Evolutionary conservation across 2,888 invertebrate species (phyloP), one percentile per base, ranked within the genome.

Genomic region (Euzophera pinguis): DNA sequence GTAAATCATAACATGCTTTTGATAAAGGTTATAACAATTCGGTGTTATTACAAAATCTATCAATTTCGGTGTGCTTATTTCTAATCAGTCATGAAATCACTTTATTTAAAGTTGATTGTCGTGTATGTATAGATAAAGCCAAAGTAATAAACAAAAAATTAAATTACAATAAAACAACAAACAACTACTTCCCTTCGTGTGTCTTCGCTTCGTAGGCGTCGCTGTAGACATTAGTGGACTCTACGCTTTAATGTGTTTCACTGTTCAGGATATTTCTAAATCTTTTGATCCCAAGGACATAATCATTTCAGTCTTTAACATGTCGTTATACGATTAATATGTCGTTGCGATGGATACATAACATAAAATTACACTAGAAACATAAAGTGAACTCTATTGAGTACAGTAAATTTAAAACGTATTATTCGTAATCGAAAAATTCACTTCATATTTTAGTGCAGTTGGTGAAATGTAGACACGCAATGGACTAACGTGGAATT

Each of bases 401-500:
- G 13, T 41, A 27, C 38, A 49, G 10, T 39, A 29, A 32, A 14
- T n/a, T n/a, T n/a, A n/a, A 4, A 17, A 13, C 14, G 41, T 39
- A 29, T 41, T 10, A 39, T 17, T 17, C 16, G 9, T 17, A 12
- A 43, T 27, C 12, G 7, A 27, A 27, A 43, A 41, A 8, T n/a
- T 27, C 12, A 12, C 4, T n/a, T 4, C 7, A 14, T 13, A 50
- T 50, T 50, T 50, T 34, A 34, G 34, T 45, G 29, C 53, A 45
- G 52, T 54, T 14, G 34, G 51, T 49, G 45, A 45, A 32, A 45
- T 45, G 55, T 52, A 22, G 51, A 45, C 51, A 55, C 55, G 58
- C 55, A 53, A 53, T 50, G 53, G 54, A 53, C 47, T 60, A 63
- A 62, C 64, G 61, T 60, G 73, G 73, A 71, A 75, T 71, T 73